Conservation (phyloP, 2,888 invertebrate genomes). For the Notodonta ziczac region DNA sequence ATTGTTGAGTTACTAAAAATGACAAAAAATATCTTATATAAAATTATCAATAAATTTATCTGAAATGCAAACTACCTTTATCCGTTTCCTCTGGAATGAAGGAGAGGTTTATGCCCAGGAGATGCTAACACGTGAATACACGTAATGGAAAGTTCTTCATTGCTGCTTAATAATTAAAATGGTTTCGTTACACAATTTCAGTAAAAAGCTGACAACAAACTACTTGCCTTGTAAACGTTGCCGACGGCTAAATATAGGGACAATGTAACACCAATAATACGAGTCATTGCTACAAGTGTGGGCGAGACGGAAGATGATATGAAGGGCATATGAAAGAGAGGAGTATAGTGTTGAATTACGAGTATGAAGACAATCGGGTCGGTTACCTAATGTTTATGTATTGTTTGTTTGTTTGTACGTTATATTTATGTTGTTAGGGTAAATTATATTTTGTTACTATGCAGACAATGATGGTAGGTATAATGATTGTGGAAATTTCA, state of each 20-base stretch:
- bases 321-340: not conserved
- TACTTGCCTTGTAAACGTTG: slow-evolving; percentile 12
- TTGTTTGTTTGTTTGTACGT: slow-evolving; percentile 34
- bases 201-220: not conserved
- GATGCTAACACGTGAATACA: not conserved
- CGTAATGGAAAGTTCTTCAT: not conserved
- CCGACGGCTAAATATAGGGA: slow-evolving; percentile 18
- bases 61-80: no score
- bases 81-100: no score
- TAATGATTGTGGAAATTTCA: no score
- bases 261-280: slow-evolving; percentile 8
- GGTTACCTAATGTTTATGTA: slow-evolving; percentile 24
- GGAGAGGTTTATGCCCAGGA: no score
- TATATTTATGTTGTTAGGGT: slow-evolving; percentile 27
- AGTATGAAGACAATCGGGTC: slow-evolving; percentile 28
- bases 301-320: slow-evolving; percentile 10
- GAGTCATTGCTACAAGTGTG: slow-evolving; percentile 2
- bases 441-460: not conserved
- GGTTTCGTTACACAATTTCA: not conserved
- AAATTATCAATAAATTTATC: no score
- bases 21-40: no score
- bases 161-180: not conserved
- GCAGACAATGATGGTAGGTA: no score
- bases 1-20: no score
- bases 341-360: slow-evolving; percentile 29